These are phyloP conservation scores for Cyrtonyx montezumae DNA, from an alignment of 2,113 vertebrate genomes.

Conservation along the genomic window DNA sequence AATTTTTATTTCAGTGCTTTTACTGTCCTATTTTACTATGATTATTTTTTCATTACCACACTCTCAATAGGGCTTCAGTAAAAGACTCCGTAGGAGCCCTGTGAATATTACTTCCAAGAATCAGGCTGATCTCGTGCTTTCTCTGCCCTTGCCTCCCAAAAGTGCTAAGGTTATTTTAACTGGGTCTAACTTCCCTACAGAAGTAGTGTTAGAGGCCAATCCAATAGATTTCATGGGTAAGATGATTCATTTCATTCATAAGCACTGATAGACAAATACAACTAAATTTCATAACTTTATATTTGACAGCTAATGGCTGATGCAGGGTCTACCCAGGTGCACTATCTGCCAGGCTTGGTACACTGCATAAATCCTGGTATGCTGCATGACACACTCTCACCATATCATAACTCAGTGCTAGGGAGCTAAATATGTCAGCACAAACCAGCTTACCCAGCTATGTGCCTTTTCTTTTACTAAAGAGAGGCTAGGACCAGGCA, in stretches of 20 bases:
- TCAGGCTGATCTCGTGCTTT: not conserved
- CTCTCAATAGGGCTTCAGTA: not conserved
- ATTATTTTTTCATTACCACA: not conserved
- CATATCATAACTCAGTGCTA: rapidly evolving
- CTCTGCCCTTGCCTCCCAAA: not conserved
- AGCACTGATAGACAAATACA: not conserved
- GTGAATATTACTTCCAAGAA: not conserved
- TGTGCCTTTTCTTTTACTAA: not conserved
- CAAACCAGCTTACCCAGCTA: not conserved
- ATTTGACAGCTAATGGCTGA: not conserved
- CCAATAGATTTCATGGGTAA: not conserved
- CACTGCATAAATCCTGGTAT: rapidly evolving
- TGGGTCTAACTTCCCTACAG: not conserved
- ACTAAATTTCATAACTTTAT: not conserved
- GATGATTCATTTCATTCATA: rapidly evolving
- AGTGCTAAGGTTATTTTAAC: not conserved
- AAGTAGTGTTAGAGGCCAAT: not conserved
- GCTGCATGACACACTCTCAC: rapidly evolving
- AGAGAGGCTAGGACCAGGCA: not conserved
- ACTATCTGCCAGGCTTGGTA: not conserved
- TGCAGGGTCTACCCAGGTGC: not conserved
- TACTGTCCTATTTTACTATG: not conserved
- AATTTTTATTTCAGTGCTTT: not conserved
- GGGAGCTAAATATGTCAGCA: not conserved
- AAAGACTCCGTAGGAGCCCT: not conserved